Percentiles rank a stretch among this genome's conserved stretches.
Evolutionary conservation across 2,113 vertebrate genomes (phyloP).

Genomic region (Equus przewalskii): DNA sequence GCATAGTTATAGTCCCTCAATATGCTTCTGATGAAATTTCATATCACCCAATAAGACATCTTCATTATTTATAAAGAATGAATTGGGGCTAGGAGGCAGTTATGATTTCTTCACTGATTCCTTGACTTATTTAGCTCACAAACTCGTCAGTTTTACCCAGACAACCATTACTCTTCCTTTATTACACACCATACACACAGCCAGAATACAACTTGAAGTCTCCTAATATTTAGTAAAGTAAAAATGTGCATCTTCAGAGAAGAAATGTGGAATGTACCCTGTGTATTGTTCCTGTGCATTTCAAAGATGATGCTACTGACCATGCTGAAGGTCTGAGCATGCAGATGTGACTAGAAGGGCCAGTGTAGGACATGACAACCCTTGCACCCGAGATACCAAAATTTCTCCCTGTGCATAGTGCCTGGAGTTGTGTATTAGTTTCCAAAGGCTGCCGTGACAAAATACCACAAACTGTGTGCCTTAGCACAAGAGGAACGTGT

Average conservation of each 20-base stretch:
- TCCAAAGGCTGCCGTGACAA: background rate
- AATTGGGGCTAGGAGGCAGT: background rate
- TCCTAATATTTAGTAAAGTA: background rate
- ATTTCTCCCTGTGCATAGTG: background rate
- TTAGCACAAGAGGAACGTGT: constrained; percentile 11
- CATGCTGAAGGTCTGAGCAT: background rate
- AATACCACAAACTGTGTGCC: background rate
- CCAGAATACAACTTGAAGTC: background rate
- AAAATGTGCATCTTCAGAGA: background rate
- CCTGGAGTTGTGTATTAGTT: background rate
- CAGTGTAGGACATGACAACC: background rate
- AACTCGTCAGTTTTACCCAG: background rate
- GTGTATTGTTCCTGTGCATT: background rate
- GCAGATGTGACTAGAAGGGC: background rate
- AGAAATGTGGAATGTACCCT: background rate
- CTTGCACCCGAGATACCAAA: background rate
- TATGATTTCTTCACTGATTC: constrained; percentile 41
- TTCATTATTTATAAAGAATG: constrained; percentile 45
- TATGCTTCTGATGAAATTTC: constrained; percentile 12
- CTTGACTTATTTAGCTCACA: background rate
- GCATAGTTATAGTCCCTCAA: background rate
- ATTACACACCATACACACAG: background rate
- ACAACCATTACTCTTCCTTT: constrained; percentile 9
- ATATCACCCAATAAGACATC: background rate
- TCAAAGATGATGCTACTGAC: background rate